Base-by-base conservation (phyloP, 2,888 invertebrate genomes). In the Cantharis flavilabris region DNA sequence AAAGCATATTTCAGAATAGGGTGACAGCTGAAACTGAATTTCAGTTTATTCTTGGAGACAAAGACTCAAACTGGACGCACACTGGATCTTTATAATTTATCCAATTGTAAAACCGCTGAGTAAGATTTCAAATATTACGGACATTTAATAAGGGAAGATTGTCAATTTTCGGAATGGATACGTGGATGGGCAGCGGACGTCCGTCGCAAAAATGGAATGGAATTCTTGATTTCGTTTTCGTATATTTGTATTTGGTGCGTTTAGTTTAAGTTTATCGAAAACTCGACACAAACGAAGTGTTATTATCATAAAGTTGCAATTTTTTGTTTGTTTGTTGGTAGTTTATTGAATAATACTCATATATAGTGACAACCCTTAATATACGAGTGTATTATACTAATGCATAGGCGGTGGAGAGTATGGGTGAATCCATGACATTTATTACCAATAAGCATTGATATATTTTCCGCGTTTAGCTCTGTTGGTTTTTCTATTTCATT, bases 381-480 rank as follows among this genome's bases (percentile, higher is more conserved):
- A 85, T 85, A 86, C 84, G 83, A 82, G 82, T 84, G 84, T 86
- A 86, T 86, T 86, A 86, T 86, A 86, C 86, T 85, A 86, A 85
- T 86, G 86, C 82, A 80, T 78, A 81, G 79, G 83, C 83, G 84
- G 83, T 82, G 82, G 81, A 83, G 82, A 82, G 83, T 74, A 69
- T 81, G 83, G 83, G 82, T 79, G 80, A 81, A 82, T 83, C 80
- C 82, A 80, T 84, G 86, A 86, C 86, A 84, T 86, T 86, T 86
- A 86, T 86, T 85, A 86, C 84, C 86, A 84, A 85, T 85, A 85
- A 81, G 82, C 83, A 84, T 84, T 86, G 86, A 86, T 86, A 85
- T 86, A 86, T 86, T 83, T 81, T 80, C 81, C 80, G 80, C 79
- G 83, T 79, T 82, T 83, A 77, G 75, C 62, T 79, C 62, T 78